These are phyloP conservation scores for Pangasianodon gigas DNA, from an alignment of 2,113 vertebrate genomes.

Conservation along the genomic window DNA sequence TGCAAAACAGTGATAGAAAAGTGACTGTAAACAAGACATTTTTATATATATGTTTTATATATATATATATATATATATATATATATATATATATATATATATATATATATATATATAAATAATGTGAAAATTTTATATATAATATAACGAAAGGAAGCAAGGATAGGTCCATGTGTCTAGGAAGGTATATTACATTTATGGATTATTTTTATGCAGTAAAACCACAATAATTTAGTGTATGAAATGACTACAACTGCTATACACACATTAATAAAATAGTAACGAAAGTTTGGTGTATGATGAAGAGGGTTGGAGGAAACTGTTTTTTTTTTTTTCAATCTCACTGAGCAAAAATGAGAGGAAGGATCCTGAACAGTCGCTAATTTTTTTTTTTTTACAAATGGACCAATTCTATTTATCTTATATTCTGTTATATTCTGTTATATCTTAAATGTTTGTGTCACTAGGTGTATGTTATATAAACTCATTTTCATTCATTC, in stretches of 20 bases:
- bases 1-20: background rate
- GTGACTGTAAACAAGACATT: too few species aligned
- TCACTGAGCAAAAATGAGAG: background rate
- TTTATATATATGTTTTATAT: too few species aligned
- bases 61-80: too few species aligned
- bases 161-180: background rate
- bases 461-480: background rate
- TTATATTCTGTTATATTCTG: background rate
- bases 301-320: background rate
- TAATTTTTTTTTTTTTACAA: background rate
- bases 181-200: background rate
- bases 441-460: background rate
- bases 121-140: background rate
- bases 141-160: background rate
- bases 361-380: background rate
- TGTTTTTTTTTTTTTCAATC: background rate
- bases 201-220: background rate
- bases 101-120: too few species aligned
- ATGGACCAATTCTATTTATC: too few species aligned
- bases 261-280: background rate
- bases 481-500: background rate
- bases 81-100: too few species aligned
- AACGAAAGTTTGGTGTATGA: background rate
- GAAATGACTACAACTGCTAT: background rate
- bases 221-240: background rate